Evolutionary conservation across 2,797 vertebrate species (phyloP), one percentile per base, ranked within the genome.

Genomic region (Buphagus erythrorhynchus): DNA sequence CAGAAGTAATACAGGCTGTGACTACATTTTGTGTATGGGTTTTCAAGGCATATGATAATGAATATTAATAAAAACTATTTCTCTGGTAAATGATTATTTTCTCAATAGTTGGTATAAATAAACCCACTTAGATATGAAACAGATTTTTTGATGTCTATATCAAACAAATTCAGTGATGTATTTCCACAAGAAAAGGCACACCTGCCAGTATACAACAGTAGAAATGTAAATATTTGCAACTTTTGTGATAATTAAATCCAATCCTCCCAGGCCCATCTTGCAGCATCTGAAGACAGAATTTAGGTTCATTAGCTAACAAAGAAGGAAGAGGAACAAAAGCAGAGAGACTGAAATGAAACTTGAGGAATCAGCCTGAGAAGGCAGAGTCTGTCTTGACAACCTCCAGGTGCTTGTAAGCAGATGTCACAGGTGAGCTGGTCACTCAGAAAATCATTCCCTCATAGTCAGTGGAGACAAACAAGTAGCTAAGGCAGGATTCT

Each of bases 51-150:
- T 88, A 93, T 77, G 73, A 95, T 86, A 94, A 94, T 88, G 57
- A 92, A 91, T 95, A 93, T 92, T 94, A 94, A 89, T 86, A 89
- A 49, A 91, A 93, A 88, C 26, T 68, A 74, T 79, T 94, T 95
- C 46, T 86, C 61, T 0, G 0, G 35, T 83, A 93, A 94, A 92
- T 87, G 0, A 83, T 68, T 94, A 82, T 96, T 96, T 94, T 96
- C 75, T 92, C 81, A 80, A 86, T 91, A 85, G 69, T 9, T 83
- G 75, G 33, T 91, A 48, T 86, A 93, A 96, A 93, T 94, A 91
- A 92, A 89, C 49, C 29, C 65, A 77, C 57, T 88, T 89, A 73
- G 92, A 83, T 77, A 75, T 9, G n/a, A 88, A 96, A 80, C 78
- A 90, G 86, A 74, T 78, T 90, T 96, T 90, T 77, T 90, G 86